Conservation (phyloP, 2,888 invertebrate genomes). For the Adelognathus sp. region DNA sequence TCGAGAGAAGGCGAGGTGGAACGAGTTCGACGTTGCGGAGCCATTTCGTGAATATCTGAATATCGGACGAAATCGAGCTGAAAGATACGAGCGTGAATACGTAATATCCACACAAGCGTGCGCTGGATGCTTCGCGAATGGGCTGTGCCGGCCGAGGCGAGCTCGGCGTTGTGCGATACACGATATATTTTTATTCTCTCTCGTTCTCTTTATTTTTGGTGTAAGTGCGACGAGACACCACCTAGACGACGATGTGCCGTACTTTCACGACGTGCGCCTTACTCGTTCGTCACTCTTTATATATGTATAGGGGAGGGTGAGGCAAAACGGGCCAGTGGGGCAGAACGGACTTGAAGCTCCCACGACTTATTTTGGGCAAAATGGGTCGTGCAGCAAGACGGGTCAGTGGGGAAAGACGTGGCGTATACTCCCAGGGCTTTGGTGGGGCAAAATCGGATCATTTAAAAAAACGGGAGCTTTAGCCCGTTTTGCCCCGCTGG, state of each 20-base stretch:
- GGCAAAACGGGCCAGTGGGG: too few relatives aligned
- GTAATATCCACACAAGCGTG: constrained; percentile 67
- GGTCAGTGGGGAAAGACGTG: too few relatives aligned
- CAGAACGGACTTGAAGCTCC: too few relatives aligned
- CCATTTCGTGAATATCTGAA: constrained; percentile 58
- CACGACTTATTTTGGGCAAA: too few relatives aligned
- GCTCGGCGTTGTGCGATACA: constrained; percentile 1
- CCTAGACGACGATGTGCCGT: constrained; percentile 42
- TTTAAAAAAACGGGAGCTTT: too few relatives aligned
- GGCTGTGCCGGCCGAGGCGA: background rate
- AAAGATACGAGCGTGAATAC: constrained; percentile 74
- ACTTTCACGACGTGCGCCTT: background rate
- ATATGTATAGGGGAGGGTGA: too few relatives aligned
- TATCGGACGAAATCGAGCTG: constrained; percentile 75
- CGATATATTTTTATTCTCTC: constrained; percentile 9
- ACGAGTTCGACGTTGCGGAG: background rate
- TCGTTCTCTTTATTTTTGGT: constrained; percentile 12
- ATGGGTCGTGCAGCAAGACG: too few relatives aligned
- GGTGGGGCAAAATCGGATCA: too few relatives aligned
- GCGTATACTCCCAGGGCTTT: too few relatives aligned
- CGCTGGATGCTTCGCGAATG: background rate
- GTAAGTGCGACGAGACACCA: constrained; percentile 46
- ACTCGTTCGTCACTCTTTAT: too few relatives aligned
- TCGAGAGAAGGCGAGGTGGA: background rate
- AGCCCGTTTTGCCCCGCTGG: too few relatives aligned